These are phyloP conservation scores for Sesamia nonagrioides DNA, from an alignment of 1,140 invertebrate genomes.

Conservation along the genomic window DNA sequence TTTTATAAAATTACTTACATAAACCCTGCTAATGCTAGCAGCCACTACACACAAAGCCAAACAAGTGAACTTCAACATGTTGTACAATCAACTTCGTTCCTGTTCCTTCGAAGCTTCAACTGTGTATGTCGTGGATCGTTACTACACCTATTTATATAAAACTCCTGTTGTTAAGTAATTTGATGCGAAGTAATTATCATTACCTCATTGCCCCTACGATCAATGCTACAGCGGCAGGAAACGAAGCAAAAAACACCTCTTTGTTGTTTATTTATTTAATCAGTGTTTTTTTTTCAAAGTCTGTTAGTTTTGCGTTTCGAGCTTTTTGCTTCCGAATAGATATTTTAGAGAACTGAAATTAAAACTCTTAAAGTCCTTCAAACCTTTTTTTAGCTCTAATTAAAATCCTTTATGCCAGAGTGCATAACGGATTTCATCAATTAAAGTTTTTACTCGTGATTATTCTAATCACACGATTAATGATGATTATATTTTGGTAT, in stretches of 20 bases:
- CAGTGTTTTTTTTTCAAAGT: background rate
- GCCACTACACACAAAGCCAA: conserved; percentile 43
- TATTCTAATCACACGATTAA: too few species aligned
- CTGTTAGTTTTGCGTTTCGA: too few species aligned
- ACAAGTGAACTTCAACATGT: conserved; percentile 45
- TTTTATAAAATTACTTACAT: background rate
- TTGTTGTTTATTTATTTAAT: conserved; percentile 19
- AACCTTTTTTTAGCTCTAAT: too few species aligned
- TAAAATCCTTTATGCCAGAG: too few species aligned
- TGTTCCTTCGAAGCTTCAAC: conserved; percentile 29
- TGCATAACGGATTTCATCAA: too few species aligned
- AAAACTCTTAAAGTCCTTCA: too few species aligned
- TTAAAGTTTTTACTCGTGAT: too few species aligned
- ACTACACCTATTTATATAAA: conserved; percentile 38
- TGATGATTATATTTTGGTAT: too few species aligned
- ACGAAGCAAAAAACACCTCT: conserved; percentile 19
- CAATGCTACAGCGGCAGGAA: conserved; percentile 22
- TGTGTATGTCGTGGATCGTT: background rate
- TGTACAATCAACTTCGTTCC: background rate
- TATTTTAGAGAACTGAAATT: too few species aligned
- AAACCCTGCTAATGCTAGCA: conserved; percentile 20
- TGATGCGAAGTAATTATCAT: conserved; percentile 29
- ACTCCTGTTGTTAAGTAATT: conserved; percentile 27
- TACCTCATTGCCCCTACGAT: background rate
- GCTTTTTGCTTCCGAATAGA: background rate